phyloP scores from a whole-genome alignment of 37 sponge, comb jelly and placozoan genomes.

The Oopsacas minuta region DNA sequence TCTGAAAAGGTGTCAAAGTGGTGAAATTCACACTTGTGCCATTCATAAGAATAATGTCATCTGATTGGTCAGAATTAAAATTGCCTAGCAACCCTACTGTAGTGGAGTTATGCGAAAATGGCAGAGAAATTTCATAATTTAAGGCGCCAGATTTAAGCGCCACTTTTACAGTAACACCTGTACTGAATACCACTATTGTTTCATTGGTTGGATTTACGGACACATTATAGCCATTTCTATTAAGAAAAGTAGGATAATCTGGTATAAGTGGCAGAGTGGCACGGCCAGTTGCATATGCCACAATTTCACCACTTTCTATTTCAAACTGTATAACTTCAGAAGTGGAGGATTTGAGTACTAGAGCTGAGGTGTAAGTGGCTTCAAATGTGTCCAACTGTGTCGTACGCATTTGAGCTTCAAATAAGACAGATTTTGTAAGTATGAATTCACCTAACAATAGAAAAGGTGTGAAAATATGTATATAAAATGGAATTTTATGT shows the following conservation, averaged over 20 bases:
- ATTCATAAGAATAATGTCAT: neutral
- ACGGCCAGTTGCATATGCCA: neutral
- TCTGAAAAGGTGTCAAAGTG: neutral
- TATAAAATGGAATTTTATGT: no score
- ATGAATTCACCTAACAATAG: slow-evolving; percentile 15
- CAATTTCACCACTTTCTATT: neutral
- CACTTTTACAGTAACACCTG: neutral
- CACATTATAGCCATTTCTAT: neutral
- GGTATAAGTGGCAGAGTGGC: neutral
- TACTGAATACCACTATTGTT: neutral
- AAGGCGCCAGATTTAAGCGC: neutral
- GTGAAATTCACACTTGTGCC: neutral
- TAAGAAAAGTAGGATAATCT: neutral
- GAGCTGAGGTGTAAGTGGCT: slow-evolving; percentile 1
- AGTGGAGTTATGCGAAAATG: neutral
- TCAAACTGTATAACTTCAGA: neutral
- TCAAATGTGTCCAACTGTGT: neutral
- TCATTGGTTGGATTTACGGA: neutral
- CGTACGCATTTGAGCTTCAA: neutral
- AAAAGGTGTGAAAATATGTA: no score
- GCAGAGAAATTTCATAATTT: neutral
- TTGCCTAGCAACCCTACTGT: neutral
- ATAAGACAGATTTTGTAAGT: neutral
- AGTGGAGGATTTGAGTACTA: neutral
- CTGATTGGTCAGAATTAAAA: neutral